Evolutionary conservation across 2,888 invertebrate species (phyloP).

Genomic region (Acleris laterana): DNA sequence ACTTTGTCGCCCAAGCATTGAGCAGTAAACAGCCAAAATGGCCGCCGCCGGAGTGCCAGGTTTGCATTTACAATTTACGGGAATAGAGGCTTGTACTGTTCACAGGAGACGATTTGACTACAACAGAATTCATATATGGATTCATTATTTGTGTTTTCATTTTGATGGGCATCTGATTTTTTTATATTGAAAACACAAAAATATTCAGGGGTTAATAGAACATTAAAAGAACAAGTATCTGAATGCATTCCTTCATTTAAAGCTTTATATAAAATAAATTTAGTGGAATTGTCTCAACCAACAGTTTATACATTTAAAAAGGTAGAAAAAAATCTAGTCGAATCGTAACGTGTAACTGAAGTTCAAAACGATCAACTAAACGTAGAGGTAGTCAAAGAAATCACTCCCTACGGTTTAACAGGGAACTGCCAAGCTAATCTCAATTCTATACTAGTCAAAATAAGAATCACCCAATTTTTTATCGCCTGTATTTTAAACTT

Average conservation of each 20-base stretch:
- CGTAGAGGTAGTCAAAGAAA: conserved; percentile 1
- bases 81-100: not conserved
- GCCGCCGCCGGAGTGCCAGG: conserved; percentile 3
- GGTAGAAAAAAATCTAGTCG: not conserved
- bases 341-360: not conserved
- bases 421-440: not conserved
- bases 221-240: too few species aligned
- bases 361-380: conserved; percentile 6
- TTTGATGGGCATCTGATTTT: too few species aligned
- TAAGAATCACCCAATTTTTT: conserved; percentile 7
- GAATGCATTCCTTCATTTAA: too few species aligned
- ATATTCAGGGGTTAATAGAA: too few species aligned
- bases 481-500: not conserved
- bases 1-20: conserved; percentile 4
- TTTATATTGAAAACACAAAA: too few species aligned
- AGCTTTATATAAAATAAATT: too few species aligned
- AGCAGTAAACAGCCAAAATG: conserved; percentile 22
- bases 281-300: too few species aligned
- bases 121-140: not conserved
- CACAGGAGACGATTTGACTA: not conserved
- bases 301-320: not conserved
- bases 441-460: not conserved
- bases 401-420: not conserved
- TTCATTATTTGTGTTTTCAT: too few species aligned
- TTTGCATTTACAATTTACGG: conserved; percentile 26